These are phyloP conservation scores for Diaperis boleti DNA, from an alignment of 2,888 invertebrate genomes.

Conservation along the genomic window DNA sequence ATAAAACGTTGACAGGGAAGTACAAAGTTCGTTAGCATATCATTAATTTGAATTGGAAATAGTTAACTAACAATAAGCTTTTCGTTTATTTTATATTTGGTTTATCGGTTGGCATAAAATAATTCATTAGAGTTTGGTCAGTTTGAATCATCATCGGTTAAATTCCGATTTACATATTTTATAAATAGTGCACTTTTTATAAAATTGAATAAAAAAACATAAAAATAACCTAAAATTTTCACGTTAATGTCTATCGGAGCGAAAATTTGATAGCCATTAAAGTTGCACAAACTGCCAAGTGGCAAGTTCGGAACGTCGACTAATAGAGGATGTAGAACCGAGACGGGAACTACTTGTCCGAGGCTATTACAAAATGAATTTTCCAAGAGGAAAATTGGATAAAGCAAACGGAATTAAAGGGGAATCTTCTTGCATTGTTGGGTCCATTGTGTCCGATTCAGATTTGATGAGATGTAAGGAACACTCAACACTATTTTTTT, in stretches of 20 bases:
- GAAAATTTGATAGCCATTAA: no score
- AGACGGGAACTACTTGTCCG: not conserved
- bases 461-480: slow-evolving; percentile 8
- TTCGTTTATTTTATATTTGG: slow-evolving; percentile 14
- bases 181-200: no score
- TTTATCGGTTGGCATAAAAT: slow-evolving; percentile 19
- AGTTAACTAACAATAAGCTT: slow-evolving; percentile 3
- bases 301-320: slow-evolving; percentile 3
- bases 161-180: no score
- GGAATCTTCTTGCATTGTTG: slow-evolving; percentile 14
- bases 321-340: slow-evolving; percentile 6
- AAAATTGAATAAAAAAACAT: not conserved
- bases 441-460: slow-evolving; percentile 4
- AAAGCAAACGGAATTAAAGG: slow-evolving; percentile 12
- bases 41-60: slow-evolving; percentile 27
- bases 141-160: no score
- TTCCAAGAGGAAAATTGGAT: slow-evolving; percentile 11
- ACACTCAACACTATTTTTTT: not conserved
- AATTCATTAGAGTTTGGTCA: slow-evolving; percentile 4
- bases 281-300: slow-evolving; percentile 7
- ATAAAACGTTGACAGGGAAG: slow-evolving; percentile 18
- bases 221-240: not conserved
- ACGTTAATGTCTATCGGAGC: no score
- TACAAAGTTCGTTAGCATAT: slow-evolving; percentile 29
- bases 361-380: slow-evolving; percentile 8